Conservation (phyloP, 2,113 vertebrate genomes). For the Corythornis madagascariensis region DNA sequence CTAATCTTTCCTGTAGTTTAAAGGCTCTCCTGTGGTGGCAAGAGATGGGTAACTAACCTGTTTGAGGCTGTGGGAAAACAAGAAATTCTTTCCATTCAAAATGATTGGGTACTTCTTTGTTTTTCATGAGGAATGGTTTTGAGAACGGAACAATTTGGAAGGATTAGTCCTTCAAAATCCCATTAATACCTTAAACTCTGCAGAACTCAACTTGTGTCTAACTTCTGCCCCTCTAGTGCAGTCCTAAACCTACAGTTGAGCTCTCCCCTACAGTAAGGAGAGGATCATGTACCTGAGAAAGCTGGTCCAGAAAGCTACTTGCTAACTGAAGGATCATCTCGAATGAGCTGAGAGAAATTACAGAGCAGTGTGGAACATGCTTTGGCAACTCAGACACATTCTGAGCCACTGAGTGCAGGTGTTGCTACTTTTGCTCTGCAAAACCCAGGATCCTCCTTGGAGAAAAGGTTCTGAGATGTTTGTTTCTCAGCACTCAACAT, state of each 20-base stretch:
- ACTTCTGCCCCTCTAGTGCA: background rate
- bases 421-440: background rate
- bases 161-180: background rate
- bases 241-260: background rate
- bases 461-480: background rate
- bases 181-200: background rate
- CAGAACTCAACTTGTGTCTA: background rate
- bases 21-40: slow-evolving; percentile 49
- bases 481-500: background rate
- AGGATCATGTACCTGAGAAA: background rate
- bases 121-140: background rate
- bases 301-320: background rate
- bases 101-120: background rate
- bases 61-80: background rate
- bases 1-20: slow-evolving; percentile 68
- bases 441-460: too few relatives aligned
- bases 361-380: rapidly evolving
- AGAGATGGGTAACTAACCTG: slow-evolving; percentile 7
- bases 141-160: background rate
- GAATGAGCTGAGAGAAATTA: rapidly evolving
- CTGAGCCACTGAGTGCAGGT: background rate
- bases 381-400: background rate
- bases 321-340: background rate
- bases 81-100: background rate
- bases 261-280: background rate